Percentiles rank a stretch among this genome's conserved stretches.
These are phyloP conservation scores for Apodemus speciosus DNA, from an alignment of 2,113 vertebrate genomes.

Conservation along the genomic window DNA sequence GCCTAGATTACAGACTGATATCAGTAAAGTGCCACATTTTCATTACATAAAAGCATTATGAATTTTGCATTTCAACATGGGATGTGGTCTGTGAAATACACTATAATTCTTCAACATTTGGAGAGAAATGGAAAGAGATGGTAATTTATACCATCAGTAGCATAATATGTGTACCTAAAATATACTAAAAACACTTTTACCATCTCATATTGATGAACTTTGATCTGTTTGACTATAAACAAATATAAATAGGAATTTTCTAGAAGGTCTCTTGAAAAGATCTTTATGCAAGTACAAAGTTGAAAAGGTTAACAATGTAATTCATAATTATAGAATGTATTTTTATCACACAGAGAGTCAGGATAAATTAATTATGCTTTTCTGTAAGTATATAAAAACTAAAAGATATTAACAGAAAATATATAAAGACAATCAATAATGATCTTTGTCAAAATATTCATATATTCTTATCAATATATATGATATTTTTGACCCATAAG, in stretches of 20 bases:
- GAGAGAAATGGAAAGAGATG: not conserved
- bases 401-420: not conserved
- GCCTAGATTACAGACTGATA: not conserved
- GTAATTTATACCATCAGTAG: not conserved
- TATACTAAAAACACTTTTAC: not conserved
- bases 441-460: not conserved
- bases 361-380: constrained; percentile 5
- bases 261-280: not conserved
- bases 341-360: not conserved
- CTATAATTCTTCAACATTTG: not conserved
- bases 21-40: not conserved
- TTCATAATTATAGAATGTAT: not conserved
- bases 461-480: not conserved
- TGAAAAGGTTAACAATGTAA: constrained; percentile 14
- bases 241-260: not conserved
- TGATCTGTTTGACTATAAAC: not conserved
- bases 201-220: not conserved
- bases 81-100: not conserved
- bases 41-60: not conserved
- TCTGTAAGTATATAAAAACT: constrained; percentile 3
- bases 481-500: not conserved
- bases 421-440: constrained; percentile 22
- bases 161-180: not conserved
- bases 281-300: not conserved
- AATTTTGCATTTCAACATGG: not conserved